Base-by-base conservation (phyloP, 2,113 vertebrate species). In the Gymnogyps californianus region DNA sequence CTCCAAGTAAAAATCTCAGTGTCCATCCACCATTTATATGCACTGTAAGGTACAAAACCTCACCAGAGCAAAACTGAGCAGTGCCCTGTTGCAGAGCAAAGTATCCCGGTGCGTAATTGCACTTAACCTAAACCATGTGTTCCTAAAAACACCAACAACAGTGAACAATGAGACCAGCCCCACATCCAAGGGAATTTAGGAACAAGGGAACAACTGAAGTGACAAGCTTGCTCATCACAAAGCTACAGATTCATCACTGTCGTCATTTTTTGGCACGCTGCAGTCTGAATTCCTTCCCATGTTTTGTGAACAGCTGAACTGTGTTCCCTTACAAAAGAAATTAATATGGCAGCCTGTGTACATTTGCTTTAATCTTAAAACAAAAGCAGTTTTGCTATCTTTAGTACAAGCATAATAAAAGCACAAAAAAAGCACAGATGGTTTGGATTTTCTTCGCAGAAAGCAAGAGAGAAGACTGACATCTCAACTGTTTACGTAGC, bases 361-460 rank as follows among this genome's bases (percentile, higher is more conserved):
- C 96, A 94, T 98, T 97, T 97, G 97, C 95, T 97, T 97, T 94
- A 93, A 97, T 95, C 97, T 96, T 88, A 97, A 98, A 97, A 97
- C 97, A 98, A 98, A 97, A 97, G 96, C 67, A 80, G 38, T 89
- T 93, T 89, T 91, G 84, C 95, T 93, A 91, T 95, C 94, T 96
- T 94, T 80, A 84, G 82, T 70, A 59, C 49, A 89, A 87, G 77
- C 36, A 74, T 52, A 96, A 97, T 77, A 93, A 96, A 97, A 85
- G 70, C 81, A 85, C 42, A 51, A 89, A 89, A 96, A 89, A 83
- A 92, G 78, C 89, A 96, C 98, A 98, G 98, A 98, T 97, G 98
- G 96, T 96, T 96, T 94, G 84, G 83, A 93, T 97, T 97, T 94
- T 92, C 94, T 85, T 86, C 77, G 70, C 75, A 89, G 58, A 92